Base-by-base conservation (phyloP, 64 coral and sea anemone species). In the Porites australiensis region DNA sequence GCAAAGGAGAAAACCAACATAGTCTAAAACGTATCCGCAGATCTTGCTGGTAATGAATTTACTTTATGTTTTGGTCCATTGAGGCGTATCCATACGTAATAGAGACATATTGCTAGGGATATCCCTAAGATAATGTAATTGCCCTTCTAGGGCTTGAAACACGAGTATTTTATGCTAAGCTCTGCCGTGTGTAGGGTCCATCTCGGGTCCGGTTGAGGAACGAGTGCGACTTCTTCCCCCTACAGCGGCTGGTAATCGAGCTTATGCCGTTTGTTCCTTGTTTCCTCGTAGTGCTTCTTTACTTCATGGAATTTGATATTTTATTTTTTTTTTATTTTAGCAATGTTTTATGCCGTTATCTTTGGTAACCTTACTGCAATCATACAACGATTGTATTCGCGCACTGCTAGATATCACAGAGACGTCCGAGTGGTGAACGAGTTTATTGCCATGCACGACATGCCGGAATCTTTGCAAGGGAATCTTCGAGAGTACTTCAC, bases 321-420 rank as follows among this genome's bases (percentile, higher is more conserved):
- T 43, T 50, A 44, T 21, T 13, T 86, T 77, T 72, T 82, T 79
- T n/a, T n/a, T n/a, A n/a, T 59, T 10, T 43, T 73, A 99, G 98
- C 98, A n/a, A 57, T 99, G 66, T 94, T 99, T 95, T 99, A 94
- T 58, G 98, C 98, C 11, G 86, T 91, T 13, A 96, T 99, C 71
- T 99, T 99, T 92, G 98, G 98, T 70, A 99, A 99, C 21, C 65
- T 99, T 65, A 99, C 98, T 2, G 98, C 98, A 6, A 99, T 99
- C 74, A 99, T 99, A 57, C 98, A 99, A 47, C 91, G 98, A 16
- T 85, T 99, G 22, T 99, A 99, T 67, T 89, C 98, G 9, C 93
- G 91, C 64, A 96, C 98, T 4, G 91, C 94, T 8, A 91, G 89
- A 65, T 99, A 99, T 79, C 98, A 99, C 77, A 88, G 79, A 86